Conservation (phyloP, 2,888 invertebrate species). For the Encarsia formosa region DNA sequence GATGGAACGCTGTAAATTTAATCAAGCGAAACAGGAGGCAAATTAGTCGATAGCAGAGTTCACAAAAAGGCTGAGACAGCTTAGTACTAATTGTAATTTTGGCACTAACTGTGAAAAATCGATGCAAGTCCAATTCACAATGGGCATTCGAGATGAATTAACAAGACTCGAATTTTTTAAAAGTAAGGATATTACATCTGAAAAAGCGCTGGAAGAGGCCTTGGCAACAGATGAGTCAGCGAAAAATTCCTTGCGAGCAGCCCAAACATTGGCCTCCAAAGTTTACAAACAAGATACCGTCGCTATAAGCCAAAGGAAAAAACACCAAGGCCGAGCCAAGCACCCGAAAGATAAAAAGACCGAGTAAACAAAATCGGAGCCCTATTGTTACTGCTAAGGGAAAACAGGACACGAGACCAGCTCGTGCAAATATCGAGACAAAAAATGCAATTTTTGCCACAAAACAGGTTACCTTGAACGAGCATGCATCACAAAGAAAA, state of each 20-base stretch:
- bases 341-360: neutral
- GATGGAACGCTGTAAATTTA: no score
- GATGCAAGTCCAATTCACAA: no score
- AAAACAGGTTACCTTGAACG: slow-evolving; percentile 18
- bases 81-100: slow-evolving; percentile 14
- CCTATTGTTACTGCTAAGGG: slow-evolving; percentile 21
- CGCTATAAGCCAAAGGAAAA: no score
- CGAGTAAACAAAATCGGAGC: slow-evolving; percentile 2
- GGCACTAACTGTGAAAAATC: slow-evolving; percentile 1
- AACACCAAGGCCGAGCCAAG: neutral
- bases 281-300: slow-evolving; percentile 8
- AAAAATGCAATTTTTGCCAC: slow-evolving; percentile 20
- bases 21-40: slow-evolving; percentile 16
- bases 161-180: slow-evolving; percentile 18
- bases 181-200: slow-evolving; percentile 6
- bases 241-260: slow-evolving; percentile 2
- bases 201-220: slow-evolving; percentile 10
- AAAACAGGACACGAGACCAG: slow-evolving; percentile 6
- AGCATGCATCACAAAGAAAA: slow-evolving; percentile 19
- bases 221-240: slow-evolving; percentile 6
- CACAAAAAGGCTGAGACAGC: slow-evolving; percentile 1
- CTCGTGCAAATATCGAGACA: slow-evolving; percentile 12
- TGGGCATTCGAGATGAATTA: slow-evolving; percentile 14
- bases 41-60: slow-evolving; percentile 13
- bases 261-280: slow-evolving; percentile 1